Conservation (phyloP, 2,113 vertebrate genomes). For the Rhinoptilus africanus region DNA sequence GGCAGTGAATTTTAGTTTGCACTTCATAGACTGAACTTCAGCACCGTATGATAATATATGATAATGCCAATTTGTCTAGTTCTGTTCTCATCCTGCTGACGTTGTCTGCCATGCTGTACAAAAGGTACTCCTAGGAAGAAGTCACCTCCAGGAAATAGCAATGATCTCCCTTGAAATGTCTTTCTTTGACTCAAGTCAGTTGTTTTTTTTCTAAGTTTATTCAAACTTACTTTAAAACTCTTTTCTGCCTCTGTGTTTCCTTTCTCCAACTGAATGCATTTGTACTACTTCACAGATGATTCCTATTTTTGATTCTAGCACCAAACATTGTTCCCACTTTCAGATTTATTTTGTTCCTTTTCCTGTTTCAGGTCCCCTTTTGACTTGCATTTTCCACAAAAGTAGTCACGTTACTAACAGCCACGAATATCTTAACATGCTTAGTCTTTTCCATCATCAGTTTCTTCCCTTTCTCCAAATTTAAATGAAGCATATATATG, state of each 20-base stretch:
- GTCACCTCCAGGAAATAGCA: neutral
- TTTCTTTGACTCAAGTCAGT: neutral
- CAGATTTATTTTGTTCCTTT: slow-evolving; percentile 31
- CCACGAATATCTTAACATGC: neutral
- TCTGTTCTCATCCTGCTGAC: neutral
- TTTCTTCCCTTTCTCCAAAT: neutral
- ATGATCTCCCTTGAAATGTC: neutral
- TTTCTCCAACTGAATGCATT: neutral
- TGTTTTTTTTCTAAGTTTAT: neutral
- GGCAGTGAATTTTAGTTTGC: neutral
- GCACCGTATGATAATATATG: neutral
- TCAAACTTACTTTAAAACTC: neutral
- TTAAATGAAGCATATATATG: neutral
- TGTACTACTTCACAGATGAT: neutral
- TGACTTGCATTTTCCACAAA: neutral
- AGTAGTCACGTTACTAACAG: neutral
- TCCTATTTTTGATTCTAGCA: neutral
- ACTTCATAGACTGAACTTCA: neutral
- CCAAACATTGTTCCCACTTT: neutral
- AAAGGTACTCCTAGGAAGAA: neutral
- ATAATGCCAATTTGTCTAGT: neutral
- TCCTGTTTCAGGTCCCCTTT: neutral
- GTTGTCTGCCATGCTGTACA: accelerated
- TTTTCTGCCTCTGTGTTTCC: neutral
- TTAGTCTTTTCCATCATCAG: neutral